Conservation (phyloP, 2,888 invertebrate species). For the Tetheella fluctuosa region DNA sequence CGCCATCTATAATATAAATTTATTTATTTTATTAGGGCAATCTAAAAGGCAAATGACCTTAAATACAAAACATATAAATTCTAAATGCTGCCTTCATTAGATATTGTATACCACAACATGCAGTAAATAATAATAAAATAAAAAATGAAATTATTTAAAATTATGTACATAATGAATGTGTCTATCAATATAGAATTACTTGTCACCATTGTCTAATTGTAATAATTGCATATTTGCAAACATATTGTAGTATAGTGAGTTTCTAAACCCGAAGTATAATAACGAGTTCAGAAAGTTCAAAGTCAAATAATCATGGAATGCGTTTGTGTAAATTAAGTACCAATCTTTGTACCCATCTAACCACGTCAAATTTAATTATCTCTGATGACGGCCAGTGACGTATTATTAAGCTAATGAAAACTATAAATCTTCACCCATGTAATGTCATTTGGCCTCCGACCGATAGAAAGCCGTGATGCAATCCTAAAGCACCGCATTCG, state of each 20-base stretch:
- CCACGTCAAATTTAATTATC: conserved; percentile 38
- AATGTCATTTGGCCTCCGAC: conserved; percentile 29
- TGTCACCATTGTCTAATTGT: neutral
- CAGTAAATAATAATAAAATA: no score
- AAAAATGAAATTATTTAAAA: no score
- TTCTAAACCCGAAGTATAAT: neutral
- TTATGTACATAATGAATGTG: no score
- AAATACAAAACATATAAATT: no score
- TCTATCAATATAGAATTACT: neutral
- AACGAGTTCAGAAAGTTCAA: conserved; percentile 28
- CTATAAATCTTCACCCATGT: conserved; percentile 52
- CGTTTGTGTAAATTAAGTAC: conserved; percentile 41
- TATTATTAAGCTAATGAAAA: conserved; percentile 56
- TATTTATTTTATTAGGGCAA: no score
- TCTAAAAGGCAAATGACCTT: no score
- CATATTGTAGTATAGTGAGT: neutral
- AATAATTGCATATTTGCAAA: neutral
- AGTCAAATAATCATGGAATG: conserved; percentile 24
- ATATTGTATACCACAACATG: no score
- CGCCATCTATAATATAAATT: conserved; percentile 64
- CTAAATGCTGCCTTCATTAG: no score
- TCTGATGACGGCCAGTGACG: conserved; percentile 41
- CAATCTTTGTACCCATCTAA: conserved; percentile 35
- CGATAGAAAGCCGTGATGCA: conserved; percentile 69
- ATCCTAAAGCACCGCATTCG: conserved; percentile 40